Conservation (phyloP, 2,888 invertebrate species). For the Lamellibrachia columna region DNA sequence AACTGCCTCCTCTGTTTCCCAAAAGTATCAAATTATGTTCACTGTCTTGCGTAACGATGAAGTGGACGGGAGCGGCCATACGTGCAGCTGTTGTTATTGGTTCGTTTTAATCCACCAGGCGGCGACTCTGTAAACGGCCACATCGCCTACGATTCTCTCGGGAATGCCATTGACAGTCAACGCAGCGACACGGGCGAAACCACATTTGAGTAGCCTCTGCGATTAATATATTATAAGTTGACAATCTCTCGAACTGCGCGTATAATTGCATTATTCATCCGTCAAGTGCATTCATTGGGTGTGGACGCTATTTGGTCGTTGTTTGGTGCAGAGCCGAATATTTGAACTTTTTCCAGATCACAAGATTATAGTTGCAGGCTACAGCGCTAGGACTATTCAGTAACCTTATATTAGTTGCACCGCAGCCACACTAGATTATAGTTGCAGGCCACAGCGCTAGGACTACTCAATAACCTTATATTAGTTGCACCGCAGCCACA, state of each 20-base stretch:
- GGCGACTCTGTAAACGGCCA: constrained; percentile 1
- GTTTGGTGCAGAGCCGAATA: neutral
- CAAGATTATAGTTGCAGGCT: neutral
- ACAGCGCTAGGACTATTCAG: neutral
- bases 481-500: neutral
- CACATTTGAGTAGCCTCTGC: neutral
- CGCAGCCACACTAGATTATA: neutral
- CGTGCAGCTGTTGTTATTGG: neutral
- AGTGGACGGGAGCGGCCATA: neutral
- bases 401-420: neutral
- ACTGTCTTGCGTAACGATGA: neutral
- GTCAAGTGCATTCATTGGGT: neutral
- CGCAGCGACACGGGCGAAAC: neutral
- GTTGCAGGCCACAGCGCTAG: neutral
- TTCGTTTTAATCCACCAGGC: neutral
- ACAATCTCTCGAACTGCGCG: neutral
- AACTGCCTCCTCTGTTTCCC: too few relatives aligned
- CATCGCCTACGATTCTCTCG: neutral
- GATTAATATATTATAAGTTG: neutral
- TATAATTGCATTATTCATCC: neutral
- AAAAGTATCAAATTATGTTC: neutral
- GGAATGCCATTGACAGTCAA: neutral
- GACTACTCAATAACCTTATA: neutral
- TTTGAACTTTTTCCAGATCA: neutral
- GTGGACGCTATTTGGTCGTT: neutral